These are phyloP conservation scores for Megalurothrips usitatus DNA, from an alignment of 2,888 invertebrate genomes.

Conservation along the genomic window DNA sequence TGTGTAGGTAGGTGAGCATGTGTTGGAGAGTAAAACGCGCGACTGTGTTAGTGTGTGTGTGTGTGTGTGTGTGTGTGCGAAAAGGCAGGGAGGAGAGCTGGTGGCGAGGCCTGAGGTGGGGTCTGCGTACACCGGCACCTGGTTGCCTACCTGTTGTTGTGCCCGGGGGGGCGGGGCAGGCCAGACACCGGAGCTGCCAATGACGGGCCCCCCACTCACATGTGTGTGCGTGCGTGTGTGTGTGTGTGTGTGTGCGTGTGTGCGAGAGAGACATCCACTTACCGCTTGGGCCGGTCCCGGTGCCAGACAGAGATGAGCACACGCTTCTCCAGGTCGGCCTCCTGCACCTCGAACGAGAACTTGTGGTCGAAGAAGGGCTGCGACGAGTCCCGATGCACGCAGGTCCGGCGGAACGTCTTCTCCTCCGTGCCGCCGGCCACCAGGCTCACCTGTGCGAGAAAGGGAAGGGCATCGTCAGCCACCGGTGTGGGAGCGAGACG, in stretches of 20 bases:
- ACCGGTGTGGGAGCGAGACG: too few relatives aligned
- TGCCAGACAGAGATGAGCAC: conserved; percentile 82
- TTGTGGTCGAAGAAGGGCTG: conserved; percentile 77
- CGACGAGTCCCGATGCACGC: conserved; percentile 71
- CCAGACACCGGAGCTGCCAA: background rate
- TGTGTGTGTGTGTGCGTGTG: too few relatives aligned
- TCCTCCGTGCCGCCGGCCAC: conserved; percentile 49
- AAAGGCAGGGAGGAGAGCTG: conserved; percentile 29
- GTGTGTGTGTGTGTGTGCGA: background rate
- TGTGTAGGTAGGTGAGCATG: too few relatives aligned
- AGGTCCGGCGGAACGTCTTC: conserved; percentile 69
- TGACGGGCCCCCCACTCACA: too few relatives aligned
- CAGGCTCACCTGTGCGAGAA: conserved; percentile 53
- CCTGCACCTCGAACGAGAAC: conserved; percentile 61
- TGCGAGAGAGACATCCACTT: conserved; percentile 43
- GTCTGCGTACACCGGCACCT: conserved; percentile 24
- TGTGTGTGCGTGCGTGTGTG: too few relatives aligned
- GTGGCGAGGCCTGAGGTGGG: conserved; percentile 23
- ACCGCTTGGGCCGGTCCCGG: conserved; percentile 76
- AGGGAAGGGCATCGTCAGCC: conserved; percentile 13
- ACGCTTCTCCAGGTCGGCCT: conserved; percentile 55
- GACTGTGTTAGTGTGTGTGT: too few relatives aligned
- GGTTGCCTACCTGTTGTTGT: background rate
- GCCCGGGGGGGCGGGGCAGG: too few relatives aligned
- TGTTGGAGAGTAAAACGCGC: too few relatives aligned